Base-by-base conservation (phyloP, 2,113 vertebrate genomes). In the Australoheros scitulus region DNA sequence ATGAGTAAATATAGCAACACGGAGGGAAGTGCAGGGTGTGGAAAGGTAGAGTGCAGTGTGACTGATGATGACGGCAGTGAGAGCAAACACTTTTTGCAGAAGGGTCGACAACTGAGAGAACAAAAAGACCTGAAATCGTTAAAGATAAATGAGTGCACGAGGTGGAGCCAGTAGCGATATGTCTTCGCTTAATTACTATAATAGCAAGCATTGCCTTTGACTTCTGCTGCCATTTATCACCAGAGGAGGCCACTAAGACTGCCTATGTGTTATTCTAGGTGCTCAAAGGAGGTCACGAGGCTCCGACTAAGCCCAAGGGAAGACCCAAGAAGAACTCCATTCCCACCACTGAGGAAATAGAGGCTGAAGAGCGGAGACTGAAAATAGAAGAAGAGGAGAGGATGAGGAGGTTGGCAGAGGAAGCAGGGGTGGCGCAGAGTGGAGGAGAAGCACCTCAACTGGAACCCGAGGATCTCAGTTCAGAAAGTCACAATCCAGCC, bases 291-390 rank as follows among this genome's bases (percentile, higher is more conserved):
- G 98, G 98, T 59, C 97, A 99, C 22, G 98, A 99, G 92, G 98
- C 98, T 41, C 98, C 98, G 17, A 99, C 98, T 0, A 99, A 99
- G 89, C 98, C 98, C 92, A 99, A 99, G 95, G 98, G 98, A 15
- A 95, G 98, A 57, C 98, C 98, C 24, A 99, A 99, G 95, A 99
- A 99, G 93, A 99, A 99, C 94, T 99, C 98, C 75, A 99, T 99
- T 88, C 98, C 98, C 89, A 97, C 97, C 6, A 99, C 97, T 0
- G 98, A 99, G 92, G 98, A 99, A 85, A 99, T 99, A 0, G 98
- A 99, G 94, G 98, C 98, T 0, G 97, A 99, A 84, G 98, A 99
- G 92, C 96, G 96, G 34, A 88, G 98, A 82, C 87, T 97, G 91
- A 96, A 92, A 88, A 87, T 95, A 85, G 94, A 93, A 11, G 95